A percentile compares a stretch with the other conserved stretches of the same genome.
Evolutionary conservation across 2,797 vertebrate species (phyloP).

Genomic region (Poecilia gillii): DNA sequence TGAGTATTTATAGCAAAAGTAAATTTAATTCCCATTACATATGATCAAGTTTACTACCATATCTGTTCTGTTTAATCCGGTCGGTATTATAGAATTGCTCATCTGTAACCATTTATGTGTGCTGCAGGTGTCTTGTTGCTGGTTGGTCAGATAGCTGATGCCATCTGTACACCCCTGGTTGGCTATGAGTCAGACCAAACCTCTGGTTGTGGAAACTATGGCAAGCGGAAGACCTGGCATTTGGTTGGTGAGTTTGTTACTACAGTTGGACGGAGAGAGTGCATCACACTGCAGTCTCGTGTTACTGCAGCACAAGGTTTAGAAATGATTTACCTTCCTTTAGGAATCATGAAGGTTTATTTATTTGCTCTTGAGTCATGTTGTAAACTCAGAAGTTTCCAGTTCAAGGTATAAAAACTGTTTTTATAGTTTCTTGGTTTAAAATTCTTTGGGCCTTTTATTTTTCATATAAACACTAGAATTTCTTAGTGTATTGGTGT

Average conservation of each 20-base stretch:
- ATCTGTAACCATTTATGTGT: background rate
- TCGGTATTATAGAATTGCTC: background rate
- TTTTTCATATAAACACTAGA: background rate
- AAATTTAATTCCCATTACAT: background rate
- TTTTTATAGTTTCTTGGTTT: background rate
- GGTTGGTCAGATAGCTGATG: constrained; percentile 89
- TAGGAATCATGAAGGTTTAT: background rate
- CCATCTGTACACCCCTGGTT: constrained; percentile 89
- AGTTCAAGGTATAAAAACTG: background rate
- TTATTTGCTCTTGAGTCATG: background rate
- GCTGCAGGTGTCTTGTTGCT: constrained; percentile 83
- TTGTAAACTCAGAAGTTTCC: background rate
- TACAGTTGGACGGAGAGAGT: background rate
- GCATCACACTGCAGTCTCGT: background rate
- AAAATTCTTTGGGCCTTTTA: background rate
- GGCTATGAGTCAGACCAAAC: constrained; percentile 89
- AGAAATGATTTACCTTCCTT: constrained; percentile 12
- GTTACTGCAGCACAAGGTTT: background rate
- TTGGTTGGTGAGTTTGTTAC: constrained; percentile 83
- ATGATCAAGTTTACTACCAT: too few relatives aligned
- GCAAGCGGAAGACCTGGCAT: constrained; percentile 94
- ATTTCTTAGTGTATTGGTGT: background rate
- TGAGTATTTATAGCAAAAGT: background rate
- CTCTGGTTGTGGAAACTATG: constrained; percentile 82
- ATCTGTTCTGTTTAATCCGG: background rate